phyloP scores from a whole-genome alignment of 2,888 invertebrate species.

The Diogma glabrata region DNA sequence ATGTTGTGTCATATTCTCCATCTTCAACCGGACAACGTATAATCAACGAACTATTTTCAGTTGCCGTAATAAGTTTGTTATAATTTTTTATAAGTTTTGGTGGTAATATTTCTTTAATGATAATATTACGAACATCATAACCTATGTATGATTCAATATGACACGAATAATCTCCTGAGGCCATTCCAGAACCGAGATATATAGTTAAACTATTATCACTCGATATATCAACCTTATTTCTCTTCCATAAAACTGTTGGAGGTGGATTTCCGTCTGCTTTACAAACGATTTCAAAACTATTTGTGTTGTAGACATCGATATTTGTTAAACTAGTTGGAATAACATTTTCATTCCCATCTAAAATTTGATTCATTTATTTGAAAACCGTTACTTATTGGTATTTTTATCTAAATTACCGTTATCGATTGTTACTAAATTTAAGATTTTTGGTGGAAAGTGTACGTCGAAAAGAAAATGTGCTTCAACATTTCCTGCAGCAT shows the following conservation, averaged over 20 bases:
- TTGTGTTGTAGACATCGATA: neutral
- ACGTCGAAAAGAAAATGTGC: neutral
- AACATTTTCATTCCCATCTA: neutral
- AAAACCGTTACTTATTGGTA: too few species aligned
- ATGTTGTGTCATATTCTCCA: neutral
- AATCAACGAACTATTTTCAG: neutral
- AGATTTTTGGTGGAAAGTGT: neutral
- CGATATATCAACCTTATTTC: neutral
- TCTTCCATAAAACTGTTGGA: neutral
- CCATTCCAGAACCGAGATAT: too few species aligned
- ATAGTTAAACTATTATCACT: too few species aligned
- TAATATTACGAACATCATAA: too few species aligned
- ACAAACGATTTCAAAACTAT: neutral
- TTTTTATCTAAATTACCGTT: too few species aligned
- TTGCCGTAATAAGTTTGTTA: too few species aligned
- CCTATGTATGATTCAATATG: too few species aligned
- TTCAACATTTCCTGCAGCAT: neutral
- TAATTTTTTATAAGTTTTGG: too few species aligned
- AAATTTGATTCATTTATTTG: too few species aligned
- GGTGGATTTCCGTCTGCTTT: neutral
- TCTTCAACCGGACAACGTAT: neutral
- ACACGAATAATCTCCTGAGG: too few species aligned
- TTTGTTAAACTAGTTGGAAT: neutral
- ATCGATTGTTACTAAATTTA: neutral
- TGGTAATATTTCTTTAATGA: too few species aligned